A percentile compares a stretch with the other conserved stretches of the same genome.
phyloP scores from a whole-genome alignment of 2,888 invertebrate genomes.

The Drosophila rubida region DNA sequence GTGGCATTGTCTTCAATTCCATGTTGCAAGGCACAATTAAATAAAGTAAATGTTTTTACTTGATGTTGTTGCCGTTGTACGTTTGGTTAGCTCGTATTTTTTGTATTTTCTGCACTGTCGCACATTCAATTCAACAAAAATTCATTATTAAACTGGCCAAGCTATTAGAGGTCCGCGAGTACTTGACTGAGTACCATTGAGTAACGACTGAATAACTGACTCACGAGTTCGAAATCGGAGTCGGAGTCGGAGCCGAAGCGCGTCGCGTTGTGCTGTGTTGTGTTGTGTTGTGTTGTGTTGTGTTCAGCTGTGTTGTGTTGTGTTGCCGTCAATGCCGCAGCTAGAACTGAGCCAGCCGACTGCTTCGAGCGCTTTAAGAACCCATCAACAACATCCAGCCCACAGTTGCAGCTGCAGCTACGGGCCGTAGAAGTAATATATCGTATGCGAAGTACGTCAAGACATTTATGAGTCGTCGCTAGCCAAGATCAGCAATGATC shows the following conservation, averaged over 20 bases:
- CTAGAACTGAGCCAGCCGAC: constrained; percentile 61
- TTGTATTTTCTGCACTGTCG: constrained; percentile 38
- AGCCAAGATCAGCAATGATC: constrained; percentile 9
- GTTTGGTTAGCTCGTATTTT: no score
- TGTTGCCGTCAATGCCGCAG: constrained; percentile 74
- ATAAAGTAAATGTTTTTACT: constrained; percentile 8
- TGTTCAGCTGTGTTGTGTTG: constrained; percentile 28
- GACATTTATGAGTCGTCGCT: constrained; percentile 1
- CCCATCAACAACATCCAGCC: constrained; percentile 51
- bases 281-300: constrained; percentile 47
- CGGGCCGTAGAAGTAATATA: neutral
- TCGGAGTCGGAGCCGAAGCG: neutral
- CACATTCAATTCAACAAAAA: constrained; percentile 30
- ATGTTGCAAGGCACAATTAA: constrained; percentile 48
- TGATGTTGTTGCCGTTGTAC: neutral
- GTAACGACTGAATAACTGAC: neutral
- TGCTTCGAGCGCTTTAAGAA: constrained; percentile 70
- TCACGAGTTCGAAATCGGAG: neutral
- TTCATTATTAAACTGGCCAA: constrained; percentile 4
- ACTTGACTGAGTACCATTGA: constrained; percentile 12
- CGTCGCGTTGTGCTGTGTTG: constrained; percentile 24
- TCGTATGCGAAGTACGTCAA: constrained; percentile 3
- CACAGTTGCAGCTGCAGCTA: constrained; percentile 4
- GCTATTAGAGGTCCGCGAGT: constrained; percentile 1
- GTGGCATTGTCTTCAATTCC: constrained; percentile 57